These are phyloP conservation scores for Erebia ligea DNA, from an alignment of 2,888 invertebrate species.

Conservation along the genomic window DNA sequence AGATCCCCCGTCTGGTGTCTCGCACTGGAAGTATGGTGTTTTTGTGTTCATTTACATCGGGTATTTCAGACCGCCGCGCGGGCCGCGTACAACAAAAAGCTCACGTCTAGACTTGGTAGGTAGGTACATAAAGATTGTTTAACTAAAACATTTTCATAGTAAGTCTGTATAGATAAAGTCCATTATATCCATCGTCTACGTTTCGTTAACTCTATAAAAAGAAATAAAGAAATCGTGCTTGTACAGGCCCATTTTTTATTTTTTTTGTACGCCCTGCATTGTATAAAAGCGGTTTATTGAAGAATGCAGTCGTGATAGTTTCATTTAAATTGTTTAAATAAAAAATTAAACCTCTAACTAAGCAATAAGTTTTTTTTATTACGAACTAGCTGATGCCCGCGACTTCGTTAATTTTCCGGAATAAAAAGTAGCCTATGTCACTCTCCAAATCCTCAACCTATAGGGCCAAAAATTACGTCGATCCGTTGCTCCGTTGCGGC, in stretches of 20 bases:
- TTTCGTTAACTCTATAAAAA: slow-evolving; percentile 21
- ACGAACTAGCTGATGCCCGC: too few relatives aligned
- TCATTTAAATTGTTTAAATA: slow-evolving; percentile 23
- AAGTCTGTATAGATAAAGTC: slow-evolving; percentile 9
- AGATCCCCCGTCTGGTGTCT: too few relatives aligned
- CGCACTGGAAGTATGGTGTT: too few relatives aligned
- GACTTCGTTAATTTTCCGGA: too few relatives aligned
- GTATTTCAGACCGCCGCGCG: background rate
- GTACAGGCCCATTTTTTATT: slow-evolving; percentile 19
- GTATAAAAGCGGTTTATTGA: slow-evolving; percentile 26
- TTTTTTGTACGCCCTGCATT: slow-evolving; percentile 15
- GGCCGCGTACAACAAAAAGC: background rate
- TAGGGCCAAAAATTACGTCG: too few relatives aligned
- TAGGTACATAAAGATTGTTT: slow-evolving; percentile 6
- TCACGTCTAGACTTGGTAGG: slow-evolving; percentile 5
- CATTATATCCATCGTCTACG: slow-evolving; percentile 19
- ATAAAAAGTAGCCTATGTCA: too few relatives aligned
- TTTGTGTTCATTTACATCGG: background rate
- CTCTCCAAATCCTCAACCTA: too few relatives aligned
- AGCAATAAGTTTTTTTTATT: slow-evolving; percentile 5
- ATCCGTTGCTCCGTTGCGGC: too few relatives aligned
- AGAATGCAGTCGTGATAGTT: slow-evolving; percentile 25
- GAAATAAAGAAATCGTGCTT: slow-evolving; percentile 18
- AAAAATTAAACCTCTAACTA: slow-evolving; percentile 1
- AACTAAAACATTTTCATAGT: slow-evolving; percentile 17